Evolutionary conservation across 2,113 vertebrate genomes (phyloP), one percentile per base, ranked within the genome.

Genomic region (Nyctibius bracteatus): DNA sequence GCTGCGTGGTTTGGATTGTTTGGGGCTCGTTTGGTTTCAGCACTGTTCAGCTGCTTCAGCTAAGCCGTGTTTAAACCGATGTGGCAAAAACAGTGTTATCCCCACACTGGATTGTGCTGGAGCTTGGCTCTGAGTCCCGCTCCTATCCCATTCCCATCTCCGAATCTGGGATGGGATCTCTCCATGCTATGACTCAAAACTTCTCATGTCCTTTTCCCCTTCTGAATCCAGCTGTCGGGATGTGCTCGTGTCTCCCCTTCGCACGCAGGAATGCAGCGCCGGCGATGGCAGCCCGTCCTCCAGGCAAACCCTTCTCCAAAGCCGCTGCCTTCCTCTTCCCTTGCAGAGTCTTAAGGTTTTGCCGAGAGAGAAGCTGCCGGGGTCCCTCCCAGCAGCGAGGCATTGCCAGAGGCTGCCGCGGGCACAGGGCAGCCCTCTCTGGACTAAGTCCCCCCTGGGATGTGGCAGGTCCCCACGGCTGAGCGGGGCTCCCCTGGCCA

Each of bases 161-260:
- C 3, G 9, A 51, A 81, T 89, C 71, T 80, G 58, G 94, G 83
- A 96, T 90, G 66, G 81, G 94, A 88, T 95, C 85, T 96, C 73
- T 95, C 92, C 39, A 15, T 47, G 89, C 93, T 95, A 73, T 97
- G 87, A 94, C 81, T 97, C 90, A 97, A 97, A 86, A 86, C 95
- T 97, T 95, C 94, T 96, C 94, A 51, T 96, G 91, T 93, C 97
- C 95, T 86, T 94, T 94, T 94, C 95, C 93, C 83, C 94, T 96
- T 75, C 96, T 94, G 92, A 95, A 62, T 95, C 71, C 93, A 93
- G 94, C 94, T 96, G 93, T 91, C 82, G 78, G 96, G 94, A 94
- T 91, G 94, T 95, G 72, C 94, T 88, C 57, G 82, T 97, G 95
- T 96, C 94, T 95, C 82, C 92, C 96, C 85, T 88, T 91, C 33